Conservation (phyloP, 30 jellyfish, hydroid and myxozoan genomes). For the Aurelia aurita region DNA sequence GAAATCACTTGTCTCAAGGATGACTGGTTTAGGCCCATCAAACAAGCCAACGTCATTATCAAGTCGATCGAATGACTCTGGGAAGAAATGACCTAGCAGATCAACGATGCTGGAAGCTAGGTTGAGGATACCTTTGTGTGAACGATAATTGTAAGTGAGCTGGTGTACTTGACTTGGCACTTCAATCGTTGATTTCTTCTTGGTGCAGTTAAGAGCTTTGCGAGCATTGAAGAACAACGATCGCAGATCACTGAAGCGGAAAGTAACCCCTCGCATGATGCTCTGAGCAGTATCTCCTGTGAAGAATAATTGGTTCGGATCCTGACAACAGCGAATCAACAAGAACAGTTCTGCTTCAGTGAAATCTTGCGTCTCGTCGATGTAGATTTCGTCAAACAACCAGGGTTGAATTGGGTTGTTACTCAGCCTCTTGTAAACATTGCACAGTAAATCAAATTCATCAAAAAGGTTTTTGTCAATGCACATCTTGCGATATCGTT, state of each 20-base stretch:
- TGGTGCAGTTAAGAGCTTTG: constrained; percentile 34
- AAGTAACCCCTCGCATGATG: constrained; percentile 87
- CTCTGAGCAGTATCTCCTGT: constrained; percentile 98
- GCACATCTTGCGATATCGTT: constrained; percentile 60
- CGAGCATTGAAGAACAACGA: constrained; percentile 67
- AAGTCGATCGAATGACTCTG: constrained; percentile 82
- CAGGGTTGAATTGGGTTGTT: constrained; percentile 51
- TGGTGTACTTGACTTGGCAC: constrained; percentile 78
- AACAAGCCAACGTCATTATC: constrained; percentile 82
- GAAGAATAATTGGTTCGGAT: constrained; percentile 81
- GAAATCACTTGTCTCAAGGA: constrained; percentile 74
- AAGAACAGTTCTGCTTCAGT: constrained; percentile 84
- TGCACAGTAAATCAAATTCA: constrained; percentile 71
- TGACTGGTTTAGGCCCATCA: constrained; percentile 94
- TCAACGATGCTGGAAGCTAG: constrained; percentile 77
- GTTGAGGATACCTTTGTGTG: constrained; percentile 83
- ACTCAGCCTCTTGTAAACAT: constrained; percentile 70
- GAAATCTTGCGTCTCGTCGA: constrained; percentile 95
- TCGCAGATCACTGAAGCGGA: constrained; percentile 83
- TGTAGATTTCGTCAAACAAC: constrained; percentile 80
- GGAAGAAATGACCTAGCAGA: constrained; percentile 66
- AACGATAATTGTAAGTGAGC: constrained; percentile 85
- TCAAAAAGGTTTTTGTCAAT: constrained; percentile 52
- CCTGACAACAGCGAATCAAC: constrained; percentile 73
- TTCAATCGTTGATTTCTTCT: constrained; percentile 34